These are phyloP conservation scores for Agrilus planipennis DNA, from an alignment of 1,140 invertebrate species.

Conservation along the genomic window DNA sequence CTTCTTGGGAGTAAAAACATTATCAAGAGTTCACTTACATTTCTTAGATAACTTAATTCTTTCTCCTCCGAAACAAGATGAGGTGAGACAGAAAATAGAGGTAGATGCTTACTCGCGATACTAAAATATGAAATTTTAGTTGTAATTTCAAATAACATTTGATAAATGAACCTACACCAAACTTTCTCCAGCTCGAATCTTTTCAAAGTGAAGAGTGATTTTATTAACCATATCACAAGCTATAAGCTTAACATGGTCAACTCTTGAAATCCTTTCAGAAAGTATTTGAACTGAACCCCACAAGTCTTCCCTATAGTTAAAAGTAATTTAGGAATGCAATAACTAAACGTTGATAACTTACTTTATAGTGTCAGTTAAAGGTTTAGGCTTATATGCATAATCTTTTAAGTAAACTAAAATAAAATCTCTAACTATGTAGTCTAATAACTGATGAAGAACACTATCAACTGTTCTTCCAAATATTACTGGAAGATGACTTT, in stretches of 20 bases:
- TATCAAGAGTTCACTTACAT: conserved; percentile 69
- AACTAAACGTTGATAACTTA: conserved; percentile 18
- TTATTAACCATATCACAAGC: conserved; percentile 68
- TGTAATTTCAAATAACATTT: neutral
- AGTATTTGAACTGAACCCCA: conserved; percentile 70
- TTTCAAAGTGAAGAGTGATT: conserved; percentile 75
- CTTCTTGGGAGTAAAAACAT: conserved; percentile 67
- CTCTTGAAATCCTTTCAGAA: conserved; percentile 54
- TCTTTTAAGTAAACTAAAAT: conserved; percentile 62
- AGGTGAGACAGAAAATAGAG: conserved; percentile 61
- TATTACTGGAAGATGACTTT: conserved; percentile 49
- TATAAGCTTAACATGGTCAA: conserved; percentile 72
- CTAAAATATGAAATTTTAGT: conserved; percentile 30
- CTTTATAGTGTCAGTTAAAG: conserved; percentile 36
- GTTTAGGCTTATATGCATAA: conserved; percentile 44
- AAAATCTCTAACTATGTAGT: conserved; percentile 68
- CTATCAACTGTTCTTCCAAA: conserved; percentile 72
- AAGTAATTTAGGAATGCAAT: conserved; percentile 6
- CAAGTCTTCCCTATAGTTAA: conserved; percentile 57
- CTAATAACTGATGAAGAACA: conserved; percentile 69
- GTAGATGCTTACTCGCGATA: conserved; percentile 44
- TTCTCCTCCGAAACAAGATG: conserved; percentile 59
- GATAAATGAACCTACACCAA: conserved; percentile 47
- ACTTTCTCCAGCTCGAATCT: conserved; percentile 63
- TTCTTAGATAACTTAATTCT: conserved; percentile 70